A percentile compares a stretch with the other conserved stretches of the same genome.
Evolutionary conservation across 2,113 vertebrate genomes (phyloP).

Genomic region (Archilochus colubris): DNA sequence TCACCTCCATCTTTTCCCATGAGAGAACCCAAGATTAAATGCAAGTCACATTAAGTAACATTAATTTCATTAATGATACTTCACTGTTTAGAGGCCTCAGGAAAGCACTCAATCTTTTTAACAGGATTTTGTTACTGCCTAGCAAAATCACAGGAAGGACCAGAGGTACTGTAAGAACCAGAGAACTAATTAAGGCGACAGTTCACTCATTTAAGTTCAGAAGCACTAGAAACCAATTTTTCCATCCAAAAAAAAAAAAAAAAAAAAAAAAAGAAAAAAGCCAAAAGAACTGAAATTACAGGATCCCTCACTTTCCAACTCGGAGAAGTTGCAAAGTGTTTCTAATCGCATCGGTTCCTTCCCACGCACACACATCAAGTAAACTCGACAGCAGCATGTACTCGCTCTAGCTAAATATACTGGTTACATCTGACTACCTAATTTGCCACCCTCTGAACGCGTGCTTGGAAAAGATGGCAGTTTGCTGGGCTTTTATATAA

Average conservation of each 20-base stretch:
- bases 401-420: constrained; percentile 51
- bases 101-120: background rate
- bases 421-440: background rate
- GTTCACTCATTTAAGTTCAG: background rate
- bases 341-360: background rate
- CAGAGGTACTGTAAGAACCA: background rate
- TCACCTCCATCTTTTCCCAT: background rate
- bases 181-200: background rate
- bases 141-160: background rate
- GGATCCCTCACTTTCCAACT: background rate
- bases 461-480: constrained; percentile 18
- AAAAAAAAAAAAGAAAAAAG: too few species aligned
- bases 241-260: background rate
- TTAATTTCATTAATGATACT: background rate
- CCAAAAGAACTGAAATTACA: background rate
- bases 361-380: constrained; percentile 31
- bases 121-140: background rate
- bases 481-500: constrained; percentile 31
- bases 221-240: background rate
- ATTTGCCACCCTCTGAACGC: background rate
- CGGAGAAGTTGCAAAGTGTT: background rate
- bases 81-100: background rate
- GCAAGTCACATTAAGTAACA: background rate
- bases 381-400: constrained; percentile 10
- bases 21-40: background rate